Conservation (phyloP, 2,888 invertebrate species). For the Emesis russula region DNA sequence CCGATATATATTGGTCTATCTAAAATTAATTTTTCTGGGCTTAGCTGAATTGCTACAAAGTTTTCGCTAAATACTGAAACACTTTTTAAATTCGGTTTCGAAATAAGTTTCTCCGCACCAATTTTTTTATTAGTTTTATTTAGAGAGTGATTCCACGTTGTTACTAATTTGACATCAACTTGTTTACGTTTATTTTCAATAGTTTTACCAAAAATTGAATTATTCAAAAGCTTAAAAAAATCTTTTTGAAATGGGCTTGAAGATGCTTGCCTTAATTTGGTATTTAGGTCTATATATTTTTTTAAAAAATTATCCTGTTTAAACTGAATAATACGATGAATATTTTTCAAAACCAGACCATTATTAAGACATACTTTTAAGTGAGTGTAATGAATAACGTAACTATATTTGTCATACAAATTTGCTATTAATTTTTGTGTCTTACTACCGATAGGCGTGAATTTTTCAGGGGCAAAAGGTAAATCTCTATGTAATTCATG, state of each 20-base stretch:
- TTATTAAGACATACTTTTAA: slow-evolving; percentile 3
- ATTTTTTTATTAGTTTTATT: background rate
- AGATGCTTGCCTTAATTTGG: background rate
- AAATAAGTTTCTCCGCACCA: slow-evolving; percentile 40
- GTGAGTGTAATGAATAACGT: background rate
- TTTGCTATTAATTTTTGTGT: background rate
- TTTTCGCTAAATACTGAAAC: slow-evolving; percentile 54
- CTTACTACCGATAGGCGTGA: background rate
- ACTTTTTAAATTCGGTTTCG: slow-evolving; percentile 56
- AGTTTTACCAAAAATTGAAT: slow-evolving; percentile 55
- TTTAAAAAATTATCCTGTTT: background rate
- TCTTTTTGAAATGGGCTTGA: slow-evolving; percentile 65
- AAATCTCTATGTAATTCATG: background rate
- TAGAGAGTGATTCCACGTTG: slow-evolving; percentile 21
- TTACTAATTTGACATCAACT: slow-evolving; percentile 37
- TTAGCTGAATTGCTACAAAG: slow-evolving; percentile 51
- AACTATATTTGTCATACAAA: background rate
- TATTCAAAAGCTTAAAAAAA: slow-evolving; percentile 69
- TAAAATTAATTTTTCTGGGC: slow-evolving; percentile 33
- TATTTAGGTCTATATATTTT: background rate
- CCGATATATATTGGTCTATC: slow-evolving; percentile 39
- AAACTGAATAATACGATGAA: slow-evolving; percentile 1
- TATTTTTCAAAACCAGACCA: background rate
- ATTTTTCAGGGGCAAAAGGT: background rate
- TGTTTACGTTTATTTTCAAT: slow-evolving; percentile 50